Percentiles rank a stretch among this genome's conserved stretches.
Conservation (phyloP, 1,140 invertebrate genomes). For the Diorhabda sublineata region DNA sequence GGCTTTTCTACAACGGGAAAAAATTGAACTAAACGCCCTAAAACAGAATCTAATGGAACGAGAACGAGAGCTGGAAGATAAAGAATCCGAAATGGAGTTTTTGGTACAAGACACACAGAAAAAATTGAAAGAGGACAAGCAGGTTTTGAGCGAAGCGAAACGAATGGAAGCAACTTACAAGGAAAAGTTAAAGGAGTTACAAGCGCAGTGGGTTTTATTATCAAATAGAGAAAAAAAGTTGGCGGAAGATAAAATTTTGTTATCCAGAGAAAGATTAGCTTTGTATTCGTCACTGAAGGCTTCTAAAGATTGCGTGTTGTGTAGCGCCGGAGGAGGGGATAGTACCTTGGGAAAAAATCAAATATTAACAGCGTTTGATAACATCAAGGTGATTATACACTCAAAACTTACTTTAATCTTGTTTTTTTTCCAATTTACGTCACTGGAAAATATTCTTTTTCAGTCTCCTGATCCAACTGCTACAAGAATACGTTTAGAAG, state of each 20-base stretch:
- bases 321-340: slow-evolving; percentile 23
- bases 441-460: neutral
- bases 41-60: slow-evolving; percentile 46
- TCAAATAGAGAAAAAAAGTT: slow-evolving; percentile 40
- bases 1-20: slow-evolving; percentile 44
- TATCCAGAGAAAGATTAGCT: slow-evolving; percentile 40
- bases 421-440: too few species aligned
- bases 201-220: slow-evolving; percentile 35
- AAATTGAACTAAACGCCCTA: slow-evolving; percentile 47
- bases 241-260: slow-evolving; percentile 41
- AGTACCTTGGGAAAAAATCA: neutral
- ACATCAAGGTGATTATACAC: slow-evolving; percentile 2
- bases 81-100: slow-evolving; percentile 42
- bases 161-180: slow-evolving; percentile 35
- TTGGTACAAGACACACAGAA: slow-evolving; percentile 24
- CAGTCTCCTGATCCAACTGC: slow-evolving; percentile 18
- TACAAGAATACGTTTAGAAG: slow-evolving; percentile 15
- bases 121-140: slow-evolving; percentile 20
- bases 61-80: slow-evolving; percentile 44
- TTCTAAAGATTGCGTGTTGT: slow-evolving; percentile 30
- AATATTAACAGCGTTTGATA: neutral
- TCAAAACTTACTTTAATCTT: neutral
- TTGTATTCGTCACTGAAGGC: slow-evolving; percentile 30
- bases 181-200: slow-evolving; percentile 38
- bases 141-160: slow-evolving; percentile 21